These are phyloP conservation scores for Desoria tigrina DNA, from an alignment of 2,888 invertebrate genomes.

Conservation along the genomic window DNA sequence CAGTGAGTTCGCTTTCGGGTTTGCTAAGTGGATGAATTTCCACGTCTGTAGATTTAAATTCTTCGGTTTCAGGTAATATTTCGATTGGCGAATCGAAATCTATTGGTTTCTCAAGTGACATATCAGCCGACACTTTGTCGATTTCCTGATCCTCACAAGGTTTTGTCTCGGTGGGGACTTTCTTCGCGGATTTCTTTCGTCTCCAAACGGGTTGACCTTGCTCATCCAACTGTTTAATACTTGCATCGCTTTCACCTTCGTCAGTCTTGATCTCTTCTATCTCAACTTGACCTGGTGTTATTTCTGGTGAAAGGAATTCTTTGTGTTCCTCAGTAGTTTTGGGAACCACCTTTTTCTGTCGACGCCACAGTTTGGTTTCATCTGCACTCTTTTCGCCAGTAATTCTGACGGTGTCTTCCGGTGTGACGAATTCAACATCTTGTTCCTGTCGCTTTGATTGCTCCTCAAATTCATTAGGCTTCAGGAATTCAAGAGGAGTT, in stretches of 20 bases:
- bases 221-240: too few species aligned
- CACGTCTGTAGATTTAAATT: background rate
- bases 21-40: too few species aligned
- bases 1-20: background rate
- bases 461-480: background rate
- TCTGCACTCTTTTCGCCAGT: conserved; percentile 5
- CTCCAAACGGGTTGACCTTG: conserved; percentile 7
- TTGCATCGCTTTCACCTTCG: conserved; percentile 9
- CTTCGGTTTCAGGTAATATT: background rate
- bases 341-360: background rate
- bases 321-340: too few species aligned
- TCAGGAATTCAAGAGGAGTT: background rate
- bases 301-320: too few species aligned
- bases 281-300: conserved; percentile 7
- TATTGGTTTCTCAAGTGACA: background rate
- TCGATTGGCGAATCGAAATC: background rate
- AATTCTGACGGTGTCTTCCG: conserved; percentile 61
- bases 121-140: too few species aligned
- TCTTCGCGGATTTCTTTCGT: background rate
- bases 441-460: conserved; percentile 58
- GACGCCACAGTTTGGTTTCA: background rate
- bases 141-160: too few species aligned
- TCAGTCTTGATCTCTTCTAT: conserved; percentile 19
- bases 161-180: background rate
- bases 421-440: conserved; percentile 63